Conservation (phyloP, 2,797 vertebrate genomes). For the Oreonectes daqikongensis region DNA sequence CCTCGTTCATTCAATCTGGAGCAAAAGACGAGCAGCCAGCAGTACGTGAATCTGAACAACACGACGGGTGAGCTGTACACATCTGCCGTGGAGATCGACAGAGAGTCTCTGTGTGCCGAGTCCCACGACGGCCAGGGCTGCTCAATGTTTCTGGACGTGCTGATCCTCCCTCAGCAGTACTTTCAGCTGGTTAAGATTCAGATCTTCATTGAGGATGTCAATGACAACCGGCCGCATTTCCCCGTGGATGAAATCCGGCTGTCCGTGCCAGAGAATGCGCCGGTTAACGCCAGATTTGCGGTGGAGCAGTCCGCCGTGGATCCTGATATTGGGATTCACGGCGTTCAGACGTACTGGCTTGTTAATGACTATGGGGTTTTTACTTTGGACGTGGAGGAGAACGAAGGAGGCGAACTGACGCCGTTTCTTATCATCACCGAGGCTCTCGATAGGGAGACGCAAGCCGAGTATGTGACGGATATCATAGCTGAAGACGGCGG, state of each 20-base stretch:
- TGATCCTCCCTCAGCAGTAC: slow-evolving; percentile 94
- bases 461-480: slow-evolving; percentile 88
- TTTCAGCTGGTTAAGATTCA: slow-evolving; percentile 96
- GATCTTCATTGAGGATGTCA: slow-evolving; percentile 90
- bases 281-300: slow-evolving; percentile 85
- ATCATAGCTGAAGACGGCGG: slow-evolving; percentile 95
- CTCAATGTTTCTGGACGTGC: slow-evolving; percentile 88
- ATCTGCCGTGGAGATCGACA: slow-evolving; percentile 87
- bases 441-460: slow-evolving; percentile 87
- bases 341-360: slow-evolving; percentile 94
- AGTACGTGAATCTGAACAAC: slow-evolving; percentile 90
- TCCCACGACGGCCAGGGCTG: slow-evolving; percentile 76
- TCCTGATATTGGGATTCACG: slow-evolving; percentile 84
- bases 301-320: slow-evolving; percentile 94
- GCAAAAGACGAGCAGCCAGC: slow-evolving; percentile 82
- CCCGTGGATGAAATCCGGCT: slow-evolving; percentile 85
- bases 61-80: slow-evolving; percentile 89
- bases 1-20: slow-evolving; percentile 89
- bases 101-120: slow-evolving; percentile 87
- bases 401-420: slow-evolving; percentile 90
- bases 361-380: slow-evolving; percentile 90
- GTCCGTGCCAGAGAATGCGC: slow-evolving; percentile 90
- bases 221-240: slow-evolving; percentile 92
- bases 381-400: slow-evolving; percentile 94
- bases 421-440: slow-evolving; percentile 94